These are phyloP conservation scores for Andrena camellia DNA, from an alignment of 2,888 invertebrate genomes.

Conservation along the genomic window DNA sequence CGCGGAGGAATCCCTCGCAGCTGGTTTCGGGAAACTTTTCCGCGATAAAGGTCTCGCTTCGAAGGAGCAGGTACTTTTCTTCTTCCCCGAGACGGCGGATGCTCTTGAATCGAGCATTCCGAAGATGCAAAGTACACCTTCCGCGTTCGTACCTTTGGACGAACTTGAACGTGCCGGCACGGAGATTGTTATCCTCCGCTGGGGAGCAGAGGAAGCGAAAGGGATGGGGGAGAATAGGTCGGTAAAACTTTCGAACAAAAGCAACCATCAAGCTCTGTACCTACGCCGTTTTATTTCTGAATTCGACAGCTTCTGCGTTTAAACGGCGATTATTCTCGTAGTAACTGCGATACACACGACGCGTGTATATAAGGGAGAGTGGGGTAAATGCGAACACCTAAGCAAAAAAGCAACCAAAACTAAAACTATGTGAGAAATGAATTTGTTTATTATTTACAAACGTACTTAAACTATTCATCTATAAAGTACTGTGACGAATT, in stretches of 20 bases:
- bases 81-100: conserved; percentile 39
- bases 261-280: too few relatives aligned
- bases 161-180: conserved; percentile 50
- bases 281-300: neutral
- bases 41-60: conserved; percentile 53
- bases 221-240: neutral
- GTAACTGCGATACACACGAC: neutral
- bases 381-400: too few relatives aligned
- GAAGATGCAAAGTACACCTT: conserved; percentile 58
- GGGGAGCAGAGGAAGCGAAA: neutral
- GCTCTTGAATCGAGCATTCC: conserved; percentile 44
- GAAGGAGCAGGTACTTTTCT: conserved; percentile 52
- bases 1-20: conserved; percentile 39
- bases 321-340: neutral
- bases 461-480: too few relatives aligned
- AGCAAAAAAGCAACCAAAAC: too few relatives aligned
- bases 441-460: too few relatives aligned
- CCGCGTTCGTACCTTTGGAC: conserved; percentile 45
- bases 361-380: too few relatives aligned
- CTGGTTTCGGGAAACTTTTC: conserved; percentile 58
- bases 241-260: conserved; percentile 19
- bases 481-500: too few relatives aligned
- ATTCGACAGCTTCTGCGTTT: conserved; percentile 5
- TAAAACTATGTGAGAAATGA: too few relatives aligned
- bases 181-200: conserved; percentile 35